Percentiles rank a stretch among this genome's conserved stretches.
phyloP scores from a whole-genome alignment of 2,888 invertebrate species.

The Sclerodermus sp. region DNA sequence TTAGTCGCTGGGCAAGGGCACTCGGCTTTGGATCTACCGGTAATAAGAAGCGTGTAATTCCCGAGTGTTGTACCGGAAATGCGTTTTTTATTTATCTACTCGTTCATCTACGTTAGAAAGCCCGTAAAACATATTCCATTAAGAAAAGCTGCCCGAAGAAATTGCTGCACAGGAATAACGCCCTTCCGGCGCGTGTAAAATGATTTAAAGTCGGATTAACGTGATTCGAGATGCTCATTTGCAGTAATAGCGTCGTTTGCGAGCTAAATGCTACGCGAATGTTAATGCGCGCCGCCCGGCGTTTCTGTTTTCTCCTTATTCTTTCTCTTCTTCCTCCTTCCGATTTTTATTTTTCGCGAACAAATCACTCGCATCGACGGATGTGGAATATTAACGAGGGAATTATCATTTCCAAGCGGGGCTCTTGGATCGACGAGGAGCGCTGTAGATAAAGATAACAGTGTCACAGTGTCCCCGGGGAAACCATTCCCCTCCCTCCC shows the following conservation, averaged over 20 bases:
- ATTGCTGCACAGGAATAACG: slow-evolving; percentile 5
- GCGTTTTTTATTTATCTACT: slow-evolving; percentile 10
- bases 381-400: too few species aligned
- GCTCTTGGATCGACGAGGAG: too few species aligned
- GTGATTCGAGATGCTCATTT: slow-evolving; percentile 7
- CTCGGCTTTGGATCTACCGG: too few species aligned
- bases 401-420: not conserved
- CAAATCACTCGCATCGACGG: too few species aligned
- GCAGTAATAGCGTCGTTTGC: slow-evolving; percentile 2
- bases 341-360: too few species aligned
- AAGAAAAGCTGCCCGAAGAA: slow-evolving; percentile 7
- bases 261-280: not conserved
- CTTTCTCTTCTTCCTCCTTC: not conserved
- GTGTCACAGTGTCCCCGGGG: not conserved
- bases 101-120: slow-evolving; percentile 4
- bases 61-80: not conserved
- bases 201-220: slow-evolving; percentile 12
- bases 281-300: not conserved
- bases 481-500: not conserved
- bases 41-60: not conserved
- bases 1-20: not conserved
- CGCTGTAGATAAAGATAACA: not conserved
- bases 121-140: slow-evolving; percentile 6
- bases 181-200: slow-evolving; percentile 1
- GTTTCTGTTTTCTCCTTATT: not conserved